These are phyloP conservation scores for Lateolabrax maculatus DNA, from an alignment of 2,797 vertebrate species.

Conservation along the genomic window DNA sequence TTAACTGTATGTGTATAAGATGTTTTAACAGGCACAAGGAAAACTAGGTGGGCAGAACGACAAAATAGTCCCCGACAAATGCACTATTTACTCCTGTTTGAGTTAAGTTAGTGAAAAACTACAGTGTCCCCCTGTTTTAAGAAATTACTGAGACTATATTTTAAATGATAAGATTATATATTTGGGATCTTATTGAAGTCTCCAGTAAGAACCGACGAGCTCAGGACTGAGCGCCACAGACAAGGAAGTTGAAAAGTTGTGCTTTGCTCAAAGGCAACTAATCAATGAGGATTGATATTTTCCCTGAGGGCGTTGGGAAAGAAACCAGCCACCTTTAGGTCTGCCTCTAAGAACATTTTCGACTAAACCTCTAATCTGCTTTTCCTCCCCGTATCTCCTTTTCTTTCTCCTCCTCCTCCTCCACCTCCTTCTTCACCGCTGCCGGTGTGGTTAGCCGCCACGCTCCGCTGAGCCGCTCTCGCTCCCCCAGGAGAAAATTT, in stretches of 20 bases:
- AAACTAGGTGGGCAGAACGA: not conserved
- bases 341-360: slow-evolving; percentile 54
- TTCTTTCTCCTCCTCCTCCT: slow-evolving; percentile 29
- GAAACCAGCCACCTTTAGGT: slow-evolving; percentile 69
- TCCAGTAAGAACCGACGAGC: not conserved
- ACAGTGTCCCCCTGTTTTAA: not conserved
- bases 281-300: slow-evolving; percentile 36
- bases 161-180: not conserved
- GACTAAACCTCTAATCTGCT: slow-evolving; percentile 76
- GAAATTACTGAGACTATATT: not conserved
- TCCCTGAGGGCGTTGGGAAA: slow-evolving; percentile 36
- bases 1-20: not conserved
- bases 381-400: slow-evolving; percentile 35
- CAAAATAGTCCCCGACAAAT: not conserved
- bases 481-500: slow-evolving; percentile 90
- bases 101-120: not conserved
- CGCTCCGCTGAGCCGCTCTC: slow-evolving; percentile 85
- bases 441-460: slow-evolving; percentile 89
- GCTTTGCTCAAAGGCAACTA: slow-evolving; percentile 55
- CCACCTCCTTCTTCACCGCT: slow-evolving; percentile 64
- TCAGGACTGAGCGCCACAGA: not conserved
- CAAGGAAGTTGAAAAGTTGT: slow-evolving; percentile 36
- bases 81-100: not conserved
- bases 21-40: not conserved
- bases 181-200: not conserved